Conservation (phyloP, 2,113 vertebrate species). For the Saiga tatarica region DNA sequence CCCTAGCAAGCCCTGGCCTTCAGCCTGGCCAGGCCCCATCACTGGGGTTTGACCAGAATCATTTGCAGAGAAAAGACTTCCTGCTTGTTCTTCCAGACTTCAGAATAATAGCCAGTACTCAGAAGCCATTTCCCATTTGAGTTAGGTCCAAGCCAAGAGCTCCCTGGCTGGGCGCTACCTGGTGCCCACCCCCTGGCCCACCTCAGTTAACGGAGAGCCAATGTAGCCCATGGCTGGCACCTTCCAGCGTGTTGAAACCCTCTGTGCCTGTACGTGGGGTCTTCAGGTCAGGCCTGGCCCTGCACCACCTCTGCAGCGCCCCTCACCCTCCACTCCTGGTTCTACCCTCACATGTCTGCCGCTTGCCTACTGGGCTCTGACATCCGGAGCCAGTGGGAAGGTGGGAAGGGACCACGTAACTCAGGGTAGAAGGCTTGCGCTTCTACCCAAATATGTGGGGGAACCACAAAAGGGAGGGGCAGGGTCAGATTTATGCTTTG, state of each 20-base stretch:
- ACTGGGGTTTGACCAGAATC: not conserved
- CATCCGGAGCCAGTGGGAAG: not conserved
- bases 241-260: not conserved
- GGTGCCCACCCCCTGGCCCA: not conserved
- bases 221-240: not conserved
- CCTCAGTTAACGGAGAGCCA: not conserved
- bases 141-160: not conserved
- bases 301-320: not conserved
- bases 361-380: not conserved
- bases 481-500: not conserved
- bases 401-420: not conserved
- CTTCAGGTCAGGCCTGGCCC: not conserved
- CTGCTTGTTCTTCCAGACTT: constrained; percentile 24
- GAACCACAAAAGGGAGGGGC: not conserved
- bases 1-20: constrained; percentile 5
- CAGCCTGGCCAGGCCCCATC: not conserved
- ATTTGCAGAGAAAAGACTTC: constrained; percentile 31
- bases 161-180: not conserved
- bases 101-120: not conserved
- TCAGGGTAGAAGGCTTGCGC: not conserved
- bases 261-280: not conserved
- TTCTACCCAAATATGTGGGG: not conserved
- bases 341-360: not conserved
- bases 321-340: not conserved
- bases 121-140: constrained; percentile 6